A percentile compares a stretch with the other conserved stretches of the same genome.
Evolutionary conservation across 2,113 vertebrate species (phyloP).

Genomic region (Poecile atricapillus): DNA sequence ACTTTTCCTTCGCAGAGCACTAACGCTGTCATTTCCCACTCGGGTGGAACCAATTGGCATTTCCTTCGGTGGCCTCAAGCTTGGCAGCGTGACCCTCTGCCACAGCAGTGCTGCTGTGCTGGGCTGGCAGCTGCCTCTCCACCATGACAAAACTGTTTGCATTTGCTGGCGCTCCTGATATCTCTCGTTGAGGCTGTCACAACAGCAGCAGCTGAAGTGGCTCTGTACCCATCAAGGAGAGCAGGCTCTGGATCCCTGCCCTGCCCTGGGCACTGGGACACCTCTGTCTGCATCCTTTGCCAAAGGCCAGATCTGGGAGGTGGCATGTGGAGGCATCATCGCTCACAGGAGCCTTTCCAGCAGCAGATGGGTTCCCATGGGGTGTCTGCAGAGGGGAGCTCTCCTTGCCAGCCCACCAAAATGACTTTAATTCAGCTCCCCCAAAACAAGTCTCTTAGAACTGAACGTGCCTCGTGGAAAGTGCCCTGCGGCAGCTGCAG

Average conservation of each 20-base stretch:
- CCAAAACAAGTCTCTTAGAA: not conserved
- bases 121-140: not conserved
- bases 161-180: not conserved
- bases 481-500: not conserved
- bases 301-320: not conserved
- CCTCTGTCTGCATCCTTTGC: not conserved
- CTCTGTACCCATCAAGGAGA: not conserved
- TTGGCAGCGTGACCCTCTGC: not conserved
- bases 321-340: rapidly evolving
- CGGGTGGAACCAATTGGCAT: not conserved
- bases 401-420: not conserved
- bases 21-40: not conserved
- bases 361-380: not conserved
- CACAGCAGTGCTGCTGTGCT: not conserved
- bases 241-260: not conserved
- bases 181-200: not conserved
- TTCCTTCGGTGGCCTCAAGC: not conserved
- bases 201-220: not conserved
- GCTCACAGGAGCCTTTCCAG: not conserved
- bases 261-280: not conserved
- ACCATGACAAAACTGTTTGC: not conserved
- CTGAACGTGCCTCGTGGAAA: not conserved
- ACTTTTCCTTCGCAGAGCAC: not conserved
- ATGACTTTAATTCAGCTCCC: not conserved
- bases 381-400: not conserved